Percentiles rank a stretch among this genome's conserved stretches.
These are phyloP conservation scores for Hypselothyrea guttata DNA, from an alignment of 2,888 invertebrate genomes.

Conservation along the genomic window DNA sequence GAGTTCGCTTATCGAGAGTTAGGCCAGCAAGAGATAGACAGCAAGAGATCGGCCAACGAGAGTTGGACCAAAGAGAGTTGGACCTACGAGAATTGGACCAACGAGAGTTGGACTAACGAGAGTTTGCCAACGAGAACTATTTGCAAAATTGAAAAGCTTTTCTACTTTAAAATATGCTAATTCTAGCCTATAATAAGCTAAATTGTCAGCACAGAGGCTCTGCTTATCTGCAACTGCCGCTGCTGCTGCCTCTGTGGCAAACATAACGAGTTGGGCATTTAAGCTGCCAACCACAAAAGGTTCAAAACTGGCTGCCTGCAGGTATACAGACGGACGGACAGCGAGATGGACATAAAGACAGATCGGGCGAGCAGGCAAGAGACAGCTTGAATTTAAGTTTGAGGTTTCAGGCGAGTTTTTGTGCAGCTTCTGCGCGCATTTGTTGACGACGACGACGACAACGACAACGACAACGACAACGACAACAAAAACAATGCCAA, in stretches of 20 bases:
- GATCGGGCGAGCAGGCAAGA: not conserved
- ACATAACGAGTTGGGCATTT: conserved; percentile 67
- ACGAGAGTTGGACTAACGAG: no score
- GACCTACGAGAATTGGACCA: no score
- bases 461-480: conserved; percentile 11
- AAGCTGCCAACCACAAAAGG: conserved; percentile 59
- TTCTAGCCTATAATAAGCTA: no score
- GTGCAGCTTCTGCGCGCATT: conserved; percentile 72
- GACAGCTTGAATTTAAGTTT: conserved; percentile 19
- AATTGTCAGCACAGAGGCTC: conserved; percentile 13
- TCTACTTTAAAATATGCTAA: no score
- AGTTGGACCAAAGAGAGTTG: no score
- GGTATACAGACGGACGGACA: conserved; percentile 16
- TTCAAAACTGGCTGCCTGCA: conserved; percentile 32
- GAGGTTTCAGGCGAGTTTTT: conserved; percentile 58
- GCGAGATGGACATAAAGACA: conserved; percentile 5
- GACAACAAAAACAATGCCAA: conserved; percentile 2
- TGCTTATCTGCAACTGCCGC: conserved; percentile 34
- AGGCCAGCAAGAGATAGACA: no score
- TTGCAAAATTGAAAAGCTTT: no score
- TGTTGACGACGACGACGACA: conserved; percentile 27
- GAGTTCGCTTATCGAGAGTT: no score
- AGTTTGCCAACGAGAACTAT: no score
- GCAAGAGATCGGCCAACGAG: no score
- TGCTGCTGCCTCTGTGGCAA: conserved; percentile 39